A percentile compares a stretch with the other conserved stretches of the same genome.
Conservation (phyloP, 2,888 invertebrate species). For the Tetragnatha montana region DNA sequence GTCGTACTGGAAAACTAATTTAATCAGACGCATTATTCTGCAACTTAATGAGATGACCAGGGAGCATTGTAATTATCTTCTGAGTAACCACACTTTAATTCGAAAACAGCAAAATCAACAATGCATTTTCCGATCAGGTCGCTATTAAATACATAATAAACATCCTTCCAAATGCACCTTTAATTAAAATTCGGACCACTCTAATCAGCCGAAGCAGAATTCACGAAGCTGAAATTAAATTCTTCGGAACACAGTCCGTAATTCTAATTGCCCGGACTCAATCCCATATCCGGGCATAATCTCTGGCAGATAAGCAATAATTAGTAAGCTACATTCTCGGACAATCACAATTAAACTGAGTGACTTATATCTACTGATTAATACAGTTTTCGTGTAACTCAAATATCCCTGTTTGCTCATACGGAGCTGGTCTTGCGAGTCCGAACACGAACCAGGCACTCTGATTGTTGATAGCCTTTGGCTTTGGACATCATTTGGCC, state of each 20-base stretch:
- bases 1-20: too few relatives aligned
- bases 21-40: too few relatives aligned
- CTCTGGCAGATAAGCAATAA: slow-evolving; percentile 25
- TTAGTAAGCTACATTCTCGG: slow-evolving; percentile 8
- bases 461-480: slow-evolving; percentile 46
- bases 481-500: slow-evolving; percentile 40
- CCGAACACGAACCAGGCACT: slow-evolving; percentile 24
- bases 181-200: background rate
- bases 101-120: background rate
- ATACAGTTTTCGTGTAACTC: slow-evolving; percentile 1
- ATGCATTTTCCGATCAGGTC: background rate
- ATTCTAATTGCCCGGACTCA: background rate
- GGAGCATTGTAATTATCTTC: background rate
- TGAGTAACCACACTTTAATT: background rate
- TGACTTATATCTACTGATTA: background rate
- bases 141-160: background rate
- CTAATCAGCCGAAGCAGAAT: background rate
- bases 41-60: too few relatives aligned
- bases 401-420: slow-evolving; percentile 34
- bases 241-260: background rate
- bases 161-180: background rate
- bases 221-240: background rate
- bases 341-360: slow-evolving; percentile 1
- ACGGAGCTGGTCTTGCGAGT: slow-evolving; percentile 8
- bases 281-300: background rate